A percentile compares a stretch with the other conserved stretches of the same genome.
phyloP scores from a whole-genome alignment of 2,113 vertebrate species.

The Eurypyga helias region DNA sequence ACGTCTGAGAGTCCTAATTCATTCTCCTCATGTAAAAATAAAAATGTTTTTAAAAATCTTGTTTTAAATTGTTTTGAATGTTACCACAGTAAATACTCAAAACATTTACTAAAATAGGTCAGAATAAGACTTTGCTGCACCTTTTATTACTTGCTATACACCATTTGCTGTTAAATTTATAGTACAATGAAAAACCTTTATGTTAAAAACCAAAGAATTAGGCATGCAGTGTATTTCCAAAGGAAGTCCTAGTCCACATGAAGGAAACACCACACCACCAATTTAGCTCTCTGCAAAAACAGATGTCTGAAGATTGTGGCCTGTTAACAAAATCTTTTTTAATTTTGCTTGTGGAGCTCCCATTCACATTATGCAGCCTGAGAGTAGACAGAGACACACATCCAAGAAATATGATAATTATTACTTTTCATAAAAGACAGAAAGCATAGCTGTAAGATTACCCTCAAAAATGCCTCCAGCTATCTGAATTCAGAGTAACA shows the following conservation, averaged over 20 bases:
- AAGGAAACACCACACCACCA: not conserved
- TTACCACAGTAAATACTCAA: not conserved
- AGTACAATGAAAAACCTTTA: not conserved
- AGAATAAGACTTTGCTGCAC: not conserved
- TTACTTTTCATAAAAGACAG: conserved; percentile 15
- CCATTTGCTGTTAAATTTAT: not conserved
- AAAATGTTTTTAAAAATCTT: not conserved
- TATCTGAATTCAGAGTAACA: not conserved
- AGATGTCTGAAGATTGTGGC: not conserved
- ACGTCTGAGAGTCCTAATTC: not conserved
- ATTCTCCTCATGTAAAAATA: not conserved
- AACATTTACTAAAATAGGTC: not conserved
- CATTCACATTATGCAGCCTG: not conserved
- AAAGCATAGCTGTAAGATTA: conserved; percentile 14
- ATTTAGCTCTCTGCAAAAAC: not conserved
- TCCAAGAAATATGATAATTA: conserved; percentile 17
- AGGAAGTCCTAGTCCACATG: not conserved
- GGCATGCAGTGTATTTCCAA: not conserved
- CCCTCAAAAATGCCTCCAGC: conserved; percentile 21
- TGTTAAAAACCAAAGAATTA: not conserved
- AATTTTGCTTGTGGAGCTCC: not conserved
- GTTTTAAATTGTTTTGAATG: not conserved
- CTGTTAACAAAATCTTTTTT: not conserved
- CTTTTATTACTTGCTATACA: not conserved
- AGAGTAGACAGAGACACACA: not conserved